These are phyloP conservation scores for Nudaria mundana DNA, from an alignment of 2,888 invertebrate species.

Conservation along the genomic window DNA sequence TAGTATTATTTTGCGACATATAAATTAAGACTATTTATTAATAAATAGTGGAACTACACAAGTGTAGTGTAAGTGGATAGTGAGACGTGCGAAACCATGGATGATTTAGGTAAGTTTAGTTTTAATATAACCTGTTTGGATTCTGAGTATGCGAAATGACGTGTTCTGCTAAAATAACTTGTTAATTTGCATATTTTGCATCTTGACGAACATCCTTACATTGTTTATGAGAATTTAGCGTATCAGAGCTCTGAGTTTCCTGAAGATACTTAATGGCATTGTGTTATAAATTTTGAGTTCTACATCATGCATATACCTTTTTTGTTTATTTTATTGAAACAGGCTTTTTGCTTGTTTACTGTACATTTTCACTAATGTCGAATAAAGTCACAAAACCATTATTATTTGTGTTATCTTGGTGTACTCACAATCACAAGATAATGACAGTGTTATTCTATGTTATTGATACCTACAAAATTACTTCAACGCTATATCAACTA, in stretches of 20 bases:
- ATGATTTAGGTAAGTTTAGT: conserved; percentile 74
- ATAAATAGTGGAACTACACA: conserved; percentile 27
- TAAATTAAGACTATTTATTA: conserved; percentile 18
- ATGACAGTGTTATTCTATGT: conserved; percentile 17
- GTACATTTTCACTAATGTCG: not conserved
- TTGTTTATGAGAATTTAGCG: conserved; percentile 9
- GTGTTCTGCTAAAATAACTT: conserved; percentile 61
- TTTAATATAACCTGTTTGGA: conserved; percentile 75
- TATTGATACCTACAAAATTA: too few relatives aligned
- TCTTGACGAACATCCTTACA: conserved; percentile 19
- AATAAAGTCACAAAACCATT: conserved; percentile 1
- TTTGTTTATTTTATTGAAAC: not conserved
- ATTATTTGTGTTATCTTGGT: conserved; percentile 22
- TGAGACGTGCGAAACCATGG: conserved; percentile 50
- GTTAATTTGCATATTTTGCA: conserved; percentile 36
- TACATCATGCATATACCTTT: not conserved
- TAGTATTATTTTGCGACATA: conserved; percentile 34
- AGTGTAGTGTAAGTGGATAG: conserved; percentile 24
- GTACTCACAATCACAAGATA: conserved; percentile 20
- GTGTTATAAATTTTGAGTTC: conserved; percentile 5
- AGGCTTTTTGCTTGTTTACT: not conserved
- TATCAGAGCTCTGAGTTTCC: conserved; percentile 2
- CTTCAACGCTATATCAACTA: too few relatives aligned
- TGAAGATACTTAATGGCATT: not conserved
- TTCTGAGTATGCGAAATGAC: conserved; percentile 55